Base-by-base conservation (phyloP, 2,113 vertebrate genomes). In the Oryzias melastigma region DNA sequence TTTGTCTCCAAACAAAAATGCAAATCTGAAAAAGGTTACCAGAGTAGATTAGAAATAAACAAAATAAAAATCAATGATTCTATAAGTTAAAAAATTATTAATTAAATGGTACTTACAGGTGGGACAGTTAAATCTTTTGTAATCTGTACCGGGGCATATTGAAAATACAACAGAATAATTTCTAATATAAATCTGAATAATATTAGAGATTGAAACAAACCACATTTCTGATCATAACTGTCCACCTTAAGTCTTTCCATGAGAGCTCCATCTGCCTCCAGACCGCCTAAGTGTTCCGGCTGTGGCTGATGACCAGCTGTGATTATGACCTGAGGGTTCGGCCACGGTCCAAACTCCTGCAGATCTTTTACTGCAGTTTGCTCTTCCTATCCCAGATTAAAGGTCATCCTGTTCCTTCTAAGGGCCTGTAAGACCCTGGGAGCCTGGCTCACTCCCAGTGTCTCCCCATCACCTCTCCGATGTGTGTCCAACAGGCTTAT, bases 401-500 rank as follows among this genome's bases (percentile, higher is more conserved):
- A 88, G 80, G 89, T 91, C 89, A 91, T 87, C 86, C 77, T 45
- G 49, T 58, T 75, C 67, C 72, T 76, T 88, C 79, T 87, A 85
- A 88, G 84, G 85, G 81, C 80, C 87, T 88, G 83, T 90, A 89
- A 91, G 82, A 87, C 83, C 69, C 67, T 75, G 78, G 77, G 77
- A 88, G 78, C 73, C 68, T 35, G 57, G 77, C 68, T 75, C 71
- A 58, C 78, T 80, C 81, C 77, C 57, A 60, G 82, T 80, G 80
- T 83, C 84, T 78, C 72, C 65, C 75, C 83, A 84, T 70, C 68
- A 71, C 73, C 13, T 47, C 65, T 83, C 79, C 67, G 6, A 89
- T 91, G 90, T 91, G 92, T 92, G 89, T 92, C 91, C 92, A 91
- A 92, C 88, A 91, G 86, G 92, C 91, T 91, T 92, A 92, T 85